Evolutionary conservation across 2,113 vertebrate species (phyloP).

Genomic region (Saguinus midas): DNA sequence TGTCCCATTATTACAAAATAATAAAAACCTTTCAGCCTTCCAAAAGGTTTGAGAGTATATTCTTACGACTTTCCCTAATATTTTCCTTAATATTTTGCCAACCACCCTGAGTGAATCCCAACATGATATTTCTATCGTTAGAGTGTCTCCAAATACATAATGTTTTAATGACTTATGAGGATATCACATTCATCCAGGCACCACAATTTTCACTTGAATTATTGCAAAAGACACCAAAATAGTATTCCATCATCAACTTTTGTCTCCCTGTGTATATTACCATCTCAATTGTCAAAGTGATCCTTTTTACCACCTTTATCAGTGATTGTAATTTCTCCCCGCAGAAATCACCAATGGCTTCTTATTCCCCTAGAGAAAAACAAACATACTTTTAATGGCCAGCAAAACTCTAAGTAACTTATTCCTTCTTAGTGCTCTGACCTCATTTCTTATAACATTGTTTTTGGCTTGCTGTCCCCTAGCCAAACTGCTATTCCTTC

Average conservation of each 20-base stretch:
- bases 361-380: not conserved
- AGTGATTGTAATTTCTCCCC: not conserved
- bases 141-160: not conserved
- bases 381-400: not conserved
- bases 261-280: not conserved
- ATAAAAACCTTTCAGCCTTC: no score
- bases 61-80: no score
- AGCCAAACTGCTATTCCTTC: not conserved
- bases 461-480: not conserved
- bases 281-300: not conserved
- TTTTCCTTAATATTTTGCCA: no score
- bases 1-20: no score
- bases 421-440: not conserved
- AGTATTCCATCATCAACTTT: not conserved
- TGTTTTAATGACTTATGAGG: not conserved
- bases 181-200: not conserved
- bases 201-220: not conserved
- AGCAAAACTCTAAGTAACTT: not conserved
- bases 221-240: not conserved
- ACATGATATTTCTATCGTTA: not conserved
- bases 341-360: not conserved
- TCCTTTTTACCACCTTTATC: not conserved
- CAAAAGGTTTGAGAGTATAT: no score
- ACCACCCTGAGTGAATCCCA: no score
- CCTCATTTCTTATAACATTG: not conserved